These are phyloP conservation scores for Crax fasciolata DNA, from an alignment of 2,797 vertebrate genomes.

Conservation along the genomic window DNA sequence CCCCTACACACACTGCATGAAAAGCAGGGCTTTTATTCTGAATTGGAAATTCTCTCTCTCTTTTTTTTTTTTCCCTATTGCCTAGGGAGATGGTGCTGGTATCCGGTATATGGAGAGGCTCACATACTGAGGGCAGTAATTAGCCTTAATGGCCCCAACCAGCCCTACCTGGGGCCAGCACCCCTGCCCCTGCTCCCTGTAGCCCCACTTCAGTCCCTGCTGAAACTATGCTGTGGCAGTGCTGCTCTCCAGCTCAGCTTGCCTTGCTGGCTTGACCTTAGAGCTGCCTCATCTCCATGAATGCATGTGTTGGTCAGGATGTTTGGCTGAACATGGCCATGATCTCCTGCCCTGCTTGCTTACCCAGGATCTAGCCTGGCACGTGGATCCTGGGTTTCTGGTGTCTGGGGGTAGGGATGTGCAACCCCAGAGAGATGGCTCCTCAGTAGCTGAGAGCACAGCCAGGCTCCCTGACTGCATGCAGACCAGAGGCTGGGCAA, in stretches of 20 bases:
- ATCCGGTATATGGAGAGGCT: background rate
- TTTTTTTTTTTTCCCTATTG: too few species aligned
- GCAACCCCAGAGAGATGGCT: rapidly evolving
- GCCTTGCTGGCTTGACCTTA: background rate
- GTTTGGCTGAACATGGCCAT: rapidly evolving
- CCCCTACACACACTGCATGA: background rate
- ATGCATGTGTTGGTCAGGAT: too few species aligned
- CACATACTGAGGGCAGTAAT: background rate
- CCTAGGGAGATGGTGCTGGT: background rate
- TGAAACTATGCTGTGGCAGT: rapidly evolving
- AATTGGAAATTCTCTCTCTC: background rate
- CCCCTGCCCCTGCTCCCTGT: background rate
- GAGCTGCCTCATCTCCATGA: too few species aligned
- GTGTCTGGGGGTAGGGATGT: background rate
- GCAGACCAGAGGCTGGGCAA: background rate
- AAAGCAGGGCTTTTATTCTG: background rate
- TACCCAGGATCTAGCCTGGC: background rate
- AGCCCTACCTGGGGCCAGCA: background rate
- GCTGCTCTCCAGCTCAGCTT: background rate
- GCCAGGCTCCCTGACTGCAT: background rate
- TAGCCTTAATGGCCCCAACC: background rate
- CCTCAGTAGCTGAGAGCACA: background rate
- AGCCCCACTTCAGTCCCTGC: background rate
- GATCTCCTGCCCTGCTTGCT: rapidly evolving
- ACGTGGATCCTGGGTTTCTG: too few species aligned